Evolutionary conservation across 2,113 vertebrate genomes (phyloP), one percentile per base, ranked within the genome.

Genomic region (Isurus oxyrinchus): DNA sequence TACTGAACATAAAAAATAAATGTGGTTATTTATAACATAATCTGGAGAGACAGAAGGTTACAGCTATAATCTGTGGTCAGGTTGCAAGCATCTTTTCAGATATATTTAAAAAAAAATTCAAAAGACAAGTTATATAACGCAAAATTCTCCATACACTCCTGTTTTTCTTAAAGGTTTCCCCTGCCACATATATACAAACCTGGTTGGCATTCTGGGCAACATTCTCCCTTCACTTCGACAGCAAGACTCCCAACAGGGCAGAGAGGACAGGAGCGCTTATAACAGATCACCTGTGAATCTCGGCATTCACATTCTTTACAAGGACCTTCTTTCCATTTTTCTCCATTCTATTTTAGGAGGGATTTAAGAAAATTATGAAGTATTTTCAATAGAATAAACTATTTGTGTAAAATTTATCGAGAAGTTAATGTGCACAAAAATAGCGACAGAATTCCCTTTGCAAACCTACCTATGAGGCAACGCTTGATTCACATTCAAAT

Each of bases 301-400:
- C 7, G 97, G 96, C 99, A 99, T 76, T 99, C 97, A 1, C 99
- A 99, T 13, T 98, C 96, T 6, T 96, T 96, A 91, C 99, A 99
- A 0, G 76, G 97, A 2, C 98, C 98, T 0, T 98, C 98, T 0
- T 96, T 96, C 98, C 99, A 99, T 0, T 93, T 97, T 94, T 98
- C 97, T 21, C 97, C 97, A 0, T 98, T 97, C 99, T 99, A 96
- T 27, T 0, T 0, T 8, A 95, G 96, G 3, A 96, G 1, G 96
- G 96, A 86, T 23, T 3, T 95, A 49, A 72, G 53, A 90, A 66
- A 59, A 94, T 67, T 10, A 63, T 6, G 4, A 16, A 72, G 5
- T 3, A 63, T 31, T 27, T 69, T 96, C 31, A 87, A 1, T 8
- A 40, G 61, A 40, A 72, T 3, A 59, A 57, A 31, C 27, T 2